Conservation (phyloP, 2,113 vertebrate species). For the Istiophorus platypterus region DNA sequence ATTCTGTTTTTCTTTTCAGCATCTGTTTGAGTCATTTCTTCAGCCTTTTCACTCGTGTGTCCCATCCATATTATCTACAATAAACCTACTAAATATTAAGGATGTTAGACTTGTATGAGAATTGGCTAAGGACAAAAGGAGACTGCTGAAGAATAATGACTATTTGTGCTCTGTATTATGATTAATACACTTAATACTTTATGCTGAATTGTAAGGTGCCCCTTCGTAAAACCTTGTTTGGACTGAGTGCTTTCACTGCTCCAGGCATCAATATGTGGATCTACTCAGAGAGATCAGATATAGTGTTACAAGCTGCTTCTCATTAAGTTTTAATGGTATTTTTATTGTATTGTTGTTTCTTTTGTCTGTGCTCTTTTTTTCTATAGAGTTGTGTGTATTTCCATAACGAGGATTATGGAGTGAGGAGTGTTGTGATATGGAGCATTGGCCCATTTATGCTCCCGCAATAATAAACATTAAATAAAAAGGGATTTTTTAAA, state of each 20-base stretch:
- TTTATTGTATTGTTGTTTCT: slow-evolving; percentile 21
- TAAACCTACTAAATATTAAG: neutral
- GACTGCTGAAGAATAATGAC: neutral
- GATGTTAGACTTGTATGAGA: neutral
- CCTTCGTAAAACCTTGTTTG: slow-evolving; percentile 19
- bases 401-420: neutral
- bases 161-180: slow-evolving; percentile 9
- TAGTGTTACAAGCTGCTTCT: neutral
- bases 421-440: neutral
- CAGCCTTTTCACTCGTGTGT: neutral
- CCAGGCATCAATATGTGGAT: neutral
- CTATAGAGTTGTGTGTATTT: slow-evolving; percentile 12
- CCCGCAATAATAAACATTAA: neutral
- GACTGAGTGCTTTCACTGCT: neutral
- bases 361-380: neutral
- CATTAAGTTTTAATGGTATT: slow-evolving; percentile 20
- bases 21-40: neutral
- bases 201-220: neutral
- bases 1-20: neutral
- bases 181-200: too few relatives aligned
- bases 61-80: neutral
- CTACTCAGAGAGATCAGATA: neutral
- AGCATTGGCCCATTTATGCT: neutral
- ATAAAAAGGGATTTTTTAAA: neutral
- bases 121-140: neutral